Base-by-base conservation (phyloP, 1,140 invertebrate species). In the Drosophila sp. region DNA sequence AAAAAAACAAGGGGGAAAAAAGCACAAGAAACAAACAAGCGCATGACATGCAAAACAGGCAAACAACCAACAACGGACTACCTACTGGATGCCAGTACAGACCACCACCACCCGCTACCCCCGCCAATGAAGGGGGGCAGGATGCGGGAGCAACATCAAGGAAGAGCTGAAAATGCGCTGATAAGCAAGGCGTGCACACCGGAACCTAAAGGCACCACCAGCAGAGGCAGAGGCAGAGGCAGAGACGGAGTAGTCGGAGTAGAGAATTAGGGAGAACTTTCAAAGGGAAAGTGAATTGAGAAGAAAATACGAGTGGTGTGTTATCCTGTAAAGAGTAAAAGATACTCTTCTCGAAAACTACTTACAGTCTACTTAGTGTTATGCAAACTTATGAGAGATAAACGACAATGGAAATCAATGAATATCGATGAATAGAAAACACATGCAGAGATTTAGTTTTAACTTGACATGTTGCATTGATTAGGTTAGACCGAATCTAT, bases 41-140 rank as follows among this genome's bases (percentile, higher is more conserved):
- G 83, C 83, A 83, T 89, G 83, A 87, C 83, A 87, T 87, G 83
- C 83, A 87, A 89, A 87, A 81, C 70, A 74, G 70, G 61, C 79
- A 81, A 81, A 80, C 67, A 80, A 79, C 55, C 54, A 68, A 62
- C 35, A 38, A 44, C 54, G 68, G 70, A 61, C 32, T 35, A 35
- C 56, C 30, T 35, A 3, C 4, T 25, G 32, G n/a, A 32, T 4
- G 30, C 56, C 32, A 57, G 55, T 11, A 27, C 25, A 32, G 55
- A 30, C 35, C 10, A n/a, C 29, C 11, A 40, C 25, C 50, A 72
- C 10, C 10, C 4, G 10, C 47, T 25, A 38, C 50, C 73, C 10
- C 10, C 4, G 10, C 47, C 30, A 38, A 41, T 40, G 40, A 47
- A 32, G 58, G 50, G 40, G 2, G 2, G 17, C 41, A 30, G 69